Evolutionary conservation across 2,888 invertebrate genomes (phyloP).

Genomic region (Parnassius apollo): DNA sequence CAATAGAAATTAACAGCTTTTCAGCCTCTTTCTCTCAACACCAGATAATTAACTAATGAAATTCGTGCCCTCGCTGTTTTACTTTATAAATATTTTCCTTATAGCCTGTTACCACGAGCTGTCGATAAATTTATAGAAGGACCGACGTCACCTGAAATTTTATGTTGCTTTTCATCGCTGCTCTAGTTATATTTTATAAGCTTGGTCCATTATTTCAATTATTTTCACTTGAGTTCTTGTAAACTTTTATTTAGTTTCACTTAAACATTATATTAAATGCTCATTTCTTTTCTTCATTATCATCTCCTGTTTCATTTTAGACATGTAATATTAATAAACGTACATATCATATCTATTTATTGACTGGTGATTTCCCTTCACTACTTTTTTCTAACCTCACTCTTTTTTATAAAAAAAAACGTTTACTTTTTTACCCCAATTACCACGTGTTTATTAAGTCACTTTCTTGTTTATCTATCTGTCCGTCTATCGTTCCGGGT

Average conservation of each 20-base stretch:
- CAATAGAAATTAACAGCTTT: conserved; percentile 26
- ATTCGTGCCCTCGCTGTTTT: conserved; percentile 61
- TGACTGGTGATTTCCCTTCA: no score
- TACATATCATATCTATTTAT: no score
- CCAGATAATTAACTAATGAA: conserved; percentile 73
- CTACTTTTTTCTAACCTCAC: no score
- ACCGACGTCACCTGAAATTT: conserved; percentile 76
- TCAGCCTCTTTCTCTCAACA: conserved; percentile 23
- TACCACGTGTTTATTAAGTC: no score
- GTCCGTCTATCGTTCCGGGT: no score
- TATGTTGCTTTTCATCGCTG: conserved; percentile 68
- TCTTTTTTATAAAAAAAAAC: no score
- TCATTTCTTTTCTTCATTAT: no score
- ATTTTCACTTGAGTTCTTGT: not conserved
- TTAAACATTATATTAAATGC: no score
- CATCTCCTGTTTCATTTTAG: no score
- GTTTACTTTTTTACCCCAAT: no score
- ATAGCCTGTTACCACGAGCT: conserved; percentile 78
- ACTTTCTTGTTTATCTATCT: no score
- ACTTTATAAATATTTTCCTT: conserved; percentile 78
- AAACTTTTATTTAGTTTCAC: not conserved
- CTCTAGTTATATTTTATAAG: conserved; percentile 61
- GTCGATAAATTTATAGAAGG: conserved; percentile 78
- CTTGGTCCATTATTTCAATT: conserved; percentile 31
- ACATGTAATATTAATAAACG: no score